Base-by-base conservation (phyloP, 2,888 invertebrate species). In the Luperina testacea region DNA sequence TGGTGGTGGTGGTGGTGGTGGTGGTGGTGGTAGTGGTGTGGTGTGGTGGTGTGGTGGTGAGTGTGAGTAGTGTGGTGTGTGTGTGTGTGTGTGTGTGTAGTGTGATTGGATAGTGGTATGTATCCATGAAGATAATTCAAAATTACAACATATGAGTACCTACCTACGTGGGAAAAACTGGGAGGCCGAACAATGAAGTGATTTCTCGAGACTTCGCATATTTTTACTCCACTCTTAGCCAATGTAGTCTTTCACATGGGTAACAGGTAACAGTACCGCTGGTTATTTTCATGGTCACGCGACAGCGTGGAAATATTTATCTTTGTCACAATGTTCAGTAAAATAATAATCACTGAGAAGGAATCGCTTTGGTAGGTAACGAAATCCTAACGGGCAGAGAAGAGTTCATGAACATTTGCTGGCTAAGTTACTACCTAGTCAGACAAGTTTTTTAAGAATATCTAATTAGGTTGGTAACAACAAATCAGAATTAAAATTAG, bases 131-230 rank as follows among this genome's bases (percentile, higher is more conserved):
- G 9, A 17, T 59, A 32, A 53, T 42, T 51, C 6, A 32, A 51
- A 13, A 5, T 67, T 38, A 20, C 20, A 27, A 81, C 38, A 67
- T 45, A 53, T 17, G 13, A 45, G 32, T 51, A 51, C 0, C 0
- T 48, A 48, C 0, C 0, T 45, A 63, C 68, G 48, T 82, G 80
- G 61, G 83, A 76, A 79, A 68, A 48, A 76, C 15, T 48, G 1
- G n/a, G 32, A 61, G 45, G 27, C 45, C 45, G 45, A 76, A 63
- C 53, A 61, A 68, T 64, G 24, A 63, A 76, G 63, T 38, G 42
- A 45, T 68, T 82, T 48, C 38, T 48, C 53, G 45, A 51, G 45
- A 24, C 17, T 61, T 53, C 51, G 45, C 24, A 51, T 59, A 61
- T 24, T 53, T 51, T 59, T 42, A 48, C n/a, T 48, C 38, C n/a